Percentiles rank a stretch among this genome's conserved stretches.
Evolutionary conservation across 2,888 invertebrate genomes (phyloP).

Genomic region (Hypselothyrea guttata): DNA sequence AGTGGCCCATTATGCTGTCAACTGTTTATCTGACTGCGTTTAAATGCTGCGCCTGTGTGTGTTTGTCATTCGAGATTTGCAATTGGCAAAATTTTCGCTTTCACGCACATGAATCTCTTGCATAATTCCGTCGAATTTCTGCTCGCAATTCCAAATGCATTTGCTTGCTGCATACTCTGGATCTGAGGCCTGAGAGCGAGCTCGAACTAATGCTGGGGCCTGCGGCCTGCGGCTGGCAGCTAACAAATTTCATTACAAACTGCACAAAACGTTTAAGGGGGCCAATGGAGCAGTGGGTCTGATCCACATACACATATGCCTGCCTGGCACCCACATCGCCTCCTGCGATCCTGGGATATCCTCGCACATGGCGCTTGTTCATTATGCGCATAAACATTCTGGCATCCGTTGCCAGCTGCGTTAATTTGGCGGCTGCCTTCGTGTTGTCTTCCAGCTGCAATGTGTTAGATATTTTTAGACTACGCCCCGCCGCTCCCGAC

Average conservation of each 20-base stretch:
- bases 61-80: conserved; percentile 46
- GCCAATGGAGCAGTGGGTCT: conserved; percentile 8
- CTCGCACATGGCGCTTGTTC: conserved; percentile 59
- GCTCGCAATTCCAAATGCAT: conserved; percentile 48
- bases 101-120: conserved; percentile 67
- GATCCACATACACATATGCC: no score
- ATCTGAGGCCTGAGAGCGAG: conserved; percentile 10
- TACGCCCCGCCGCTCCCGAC: not conserved
- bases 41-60: conserved; percentile 9
- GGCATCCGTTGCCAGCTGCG: conserved; percentile 60
- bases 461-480: conserved; percentile 63
- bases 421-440: conserved; percentile 70
- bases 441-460: conserved; percentile 69
- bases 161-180: no score
- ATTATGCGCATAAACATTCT: conserved; percentile 76
- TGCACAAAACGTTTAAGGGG: conserved; percentile 54
- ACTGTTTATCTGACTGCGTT: conserved; percentile 30
- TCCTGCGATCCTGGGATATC: conserved; percentile 2
- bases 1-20: conserved; percentile 20
- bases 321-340: not conserved
- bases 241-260: conserved; percentile 55
- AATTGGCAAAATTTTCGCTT: conserved; percentile 68
- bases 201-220: conserved; percentile 9
- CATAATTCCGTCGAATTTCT: no score
- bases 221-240: conserved; percentile 36